These are phyloP conservation scores for Drosophila kuntzei DNA, from an alignment of 2,888 invertebrate genomes.

Conservation along the genomic window DNA sequence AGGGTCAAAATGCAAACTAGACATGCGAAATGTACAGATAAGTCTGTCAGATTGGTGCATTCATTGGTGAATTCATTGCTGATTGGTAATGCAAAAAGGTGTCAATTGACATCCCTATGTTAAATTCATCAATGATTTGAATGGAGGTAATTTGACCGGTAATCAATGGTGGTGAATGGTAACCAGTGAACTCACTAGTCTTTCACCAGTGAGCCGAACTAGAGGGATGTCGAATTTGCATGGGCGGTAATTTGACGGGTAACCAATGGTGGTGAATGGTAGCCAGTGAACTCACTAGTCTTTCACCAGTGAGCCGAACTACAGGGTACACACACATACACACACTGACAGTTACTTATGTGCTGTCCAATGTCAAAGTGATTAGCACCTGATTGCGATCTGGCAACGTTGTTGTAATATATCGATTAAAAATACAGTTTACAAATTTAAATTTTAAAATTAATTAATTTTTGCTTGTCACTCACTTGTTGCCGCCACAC, in stretches of 20 bases:
- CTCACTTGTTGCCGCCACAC: conserved; percentile 84
- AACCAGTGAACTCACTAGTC: too few species aligned
- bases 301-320: conserved; percentile 1
- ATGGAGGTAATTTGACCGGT: too few species aligned
- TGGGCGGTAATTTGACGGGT: too few species aligned
- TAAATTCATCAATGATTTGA: too few species aligned
- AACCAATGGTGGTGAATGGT: too few species aligned
- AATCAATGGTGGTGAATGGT: too few species aligned
- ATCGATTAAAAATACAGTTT: conserved; percentile 13
- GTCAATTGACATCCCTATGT: too few species aligned
- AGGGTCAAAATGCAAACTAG: conserved; percentile 19
- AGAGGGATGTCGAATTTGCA: too few species aligned
- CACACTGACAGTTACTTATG: conserved; percentile 19
- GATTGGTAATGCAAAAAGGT: too few species aligned
- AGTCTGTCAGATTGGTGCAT: conserved; percentile 9
- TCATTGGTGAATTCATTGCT: too few species aligned
- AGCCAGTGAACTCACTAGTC: too few species aligned
- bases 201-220: too few species aligned
- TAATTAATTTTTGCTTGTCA: conserved; percentile 46
- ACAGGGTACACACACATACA: background rate
- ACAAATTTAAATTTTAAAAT: conserved; percentile 4
- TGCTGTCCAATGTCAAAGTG: conserved; percentile 65
- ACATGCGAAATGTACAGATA: conserved; percentile 1
- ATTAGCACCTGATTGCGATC: conserved; percentile 61
- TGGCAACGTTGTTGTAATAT: conserved; percentile 11